Conservation (phyloP, 2,888 invertebrate species). For the Liopterus haemorrhoidalis region DNA sequence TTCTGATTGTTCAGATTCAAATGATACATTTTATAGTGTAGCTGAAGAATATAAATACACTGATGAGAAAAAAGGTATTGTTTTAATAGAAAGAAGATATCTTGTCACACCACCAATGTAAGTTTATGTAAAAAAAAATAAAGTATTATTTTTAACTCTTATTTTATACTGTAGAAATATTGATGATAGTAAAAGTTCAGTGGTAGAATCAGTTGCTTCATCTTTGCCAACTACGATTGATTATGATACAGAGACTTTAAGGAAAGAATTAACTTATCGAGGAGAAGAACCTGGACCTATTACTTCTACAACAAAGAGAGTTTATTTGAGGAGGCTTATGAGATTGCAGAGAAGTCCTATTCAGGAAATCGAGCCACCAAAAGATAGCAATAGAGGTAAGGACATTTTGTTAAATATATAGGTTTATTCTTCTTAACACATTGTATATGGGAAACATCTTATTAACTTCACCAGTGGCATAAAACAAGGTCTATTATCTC, state of each 20-base stretch:
- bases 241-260: constrained; percentile 61
- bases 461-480: too few species aligned
- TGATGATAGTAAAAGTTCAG: constrained; percentile 8
- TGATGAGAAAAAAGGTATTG: constrained; percentile 64
- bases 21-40: constrained; percentile 51
- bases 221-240: constrained; percentile 56
- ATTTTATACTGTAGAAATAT: constrained; percentile 10
- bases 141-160: background rate
- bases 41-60: constrained; percentile 71
- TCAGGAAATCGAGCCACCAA: constrained; percentile 5
- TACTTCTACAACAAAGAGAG: constrained; percentile 64
- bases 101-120: constrained; percentile 52
- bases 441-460: too few species aligned
- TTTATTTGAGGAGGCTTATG: constrained; percentile 69
- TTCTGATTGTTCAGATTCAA: constrained; percentile 11
- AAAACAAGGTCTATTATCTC: too few species aligned
- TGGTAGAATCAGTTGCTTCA: constrained; percentile 34
- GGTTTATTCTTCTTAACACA: too few species aligned
- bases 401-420: constrained; percentile 17
- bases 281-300: constrained; percentile 79
- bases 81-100: constrained; percentile 61
- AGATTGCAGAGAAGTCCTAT: constrained; percentile 45
- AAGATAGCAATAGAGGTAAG: constrained; percentile 34
- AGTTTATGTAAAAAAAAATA: constrained; percentile 36
- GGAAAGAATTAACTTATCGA: constrained; percentile 56